A percentile compares a stretch with the other conserved stretches of the same genome.
Evolutionary conservation across 2,888 invertebrate genomes (phyloP).

Genomic region (Agrotis clavis): DNA sequence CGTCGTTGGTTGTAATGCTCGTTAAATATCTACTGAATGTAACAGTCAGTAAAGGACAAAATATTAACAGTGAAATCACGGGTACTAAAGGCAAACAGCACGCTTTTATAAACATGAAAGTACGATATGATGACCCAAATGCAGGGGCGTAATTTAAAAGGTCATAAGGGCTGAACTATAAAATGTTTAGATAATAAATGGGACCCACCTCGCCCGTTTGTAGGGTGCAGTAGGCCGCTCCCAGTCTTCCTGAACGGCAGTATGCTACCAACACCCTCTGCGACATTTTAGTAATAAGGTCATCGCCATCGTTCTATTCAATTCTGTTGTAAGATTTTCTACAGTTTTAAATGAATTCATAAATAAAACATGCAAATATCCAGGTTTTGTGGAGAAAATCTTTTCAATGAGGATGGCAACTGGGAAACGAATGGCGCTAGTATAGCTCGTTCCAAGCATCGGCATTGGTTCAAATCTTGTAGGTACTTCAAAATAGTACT

Average conservation of each 20-base stretch:
- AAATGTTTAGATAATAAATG: constrained; percentile 20
- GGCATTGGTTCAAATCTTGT: too few relatives aligned
- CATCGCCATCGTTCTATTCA: neutral
- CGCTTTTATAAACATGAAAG: neutral
- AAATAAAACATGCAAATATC: neutral
- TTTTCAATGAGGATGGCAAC: too few relatives aligned
- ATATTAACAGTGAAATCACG: neutral
- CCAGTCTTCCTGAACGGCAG: constrained; percentile 93
- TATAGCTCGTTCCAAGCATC: too few relatives aligned
- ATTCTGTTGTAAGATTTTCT: neutral
- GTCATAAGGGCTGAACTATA: constrained; percentile 34
- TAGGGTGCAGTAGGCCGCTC: constrained; percentile 94
- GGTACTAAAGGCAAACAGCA: neutral
- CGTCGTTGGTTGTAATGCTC: too few relatives aligned
- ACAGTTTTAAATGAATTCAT: neutral
- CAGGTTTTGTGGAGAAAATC: neutral
- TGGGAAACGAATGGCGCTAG: too few relatives aligned
- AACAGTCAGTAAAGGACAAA: neutral
- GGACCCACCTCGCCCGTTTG: constrained; percentile 91
- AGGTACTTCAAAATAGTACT: too few relatives aligned
- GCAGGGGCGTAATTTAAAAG: constrained; percentile 26
- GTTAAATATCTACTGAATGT: too few relatives aligned
- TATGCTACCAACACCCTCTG: constrained; percentile 91
- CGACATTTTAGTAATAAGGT: constrained; percentile 24
- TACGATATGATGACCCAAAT: constrained; percentile 25